Percentiles rank a stretch among this genome's conserved stretches.
Conservation (phyloP, 2,888 invertebrate species). For the Aleiodes testaceus region DNA sequence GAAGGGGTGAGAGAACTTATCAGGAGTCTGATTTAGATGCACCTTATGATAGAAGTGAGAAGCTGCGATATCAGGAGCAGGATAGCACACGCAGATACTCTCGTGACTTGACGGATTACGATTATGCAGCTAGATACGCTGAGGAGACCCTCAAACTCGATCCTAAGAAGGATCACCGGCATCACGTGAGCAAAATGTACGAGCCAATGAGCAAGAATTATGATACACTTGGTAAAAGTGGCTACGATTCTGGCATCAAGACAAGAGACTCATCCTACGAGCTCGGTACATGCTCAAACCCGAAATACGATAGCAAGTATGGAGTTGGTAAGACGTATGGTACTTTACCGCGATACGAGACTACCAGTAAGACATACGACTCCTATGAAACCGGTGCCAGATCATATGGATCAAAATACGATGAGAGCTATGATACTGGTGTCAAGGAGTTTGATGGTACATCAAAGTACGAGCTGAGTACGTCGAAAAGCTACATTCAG, state of each 20-base stretch:
- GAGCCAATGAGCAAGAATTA: slow-evolving; percentile 67
- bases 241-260: slow-evolving; percentile 69
- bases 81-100: slow-evolving; percentile 65
- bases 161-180: slow-evolving; percentile 62
- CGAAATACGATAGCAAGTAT: slow-evolving; percentile 62
- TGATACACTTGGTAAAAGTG: slow-evolving; percentile 54
- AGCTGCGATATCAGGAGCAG: slow-evolving; percentile 59
- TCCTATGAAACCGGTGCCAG: slow-evolving; percentile 56
- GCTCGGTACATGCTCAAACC: slow-evolving; percentile 58
- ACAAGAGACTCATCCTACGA: slow-evolving; percentile 69
- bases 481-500: slow-evolving; percentile 65
- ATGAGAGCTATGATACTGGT: slow-evolving; percentile 56
- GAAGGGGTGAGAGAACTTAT: slow-evolving; percentile 62
- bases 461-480: slow-evolving; percentile 68
- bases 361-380: slow-evolving; percentile 56
- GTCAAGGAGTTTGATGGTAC: slow-evolving; percentile 55
- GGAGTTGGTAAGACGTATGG: slow-evolving; percentile 68
- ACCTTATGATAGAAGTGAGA: slow-evolving; percentile 66
- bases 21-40: slow-evolving; percentile 70
- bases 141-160: slow-evolving; percentile 69
- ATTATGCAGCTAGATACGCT: slow-evolving; percentile 67
- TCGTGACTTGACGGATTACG: slow-evolving; percentile 67
- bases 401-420: slow-evolving; percentile 54
- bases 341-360: slow-evolving; percentile 67
- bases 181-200: slow-evolving; percentile 62